Evolutionary conservation across 2,888 invertebrate species (phyloP).

Genomic region (Raillietiella orientalis): DNA sequence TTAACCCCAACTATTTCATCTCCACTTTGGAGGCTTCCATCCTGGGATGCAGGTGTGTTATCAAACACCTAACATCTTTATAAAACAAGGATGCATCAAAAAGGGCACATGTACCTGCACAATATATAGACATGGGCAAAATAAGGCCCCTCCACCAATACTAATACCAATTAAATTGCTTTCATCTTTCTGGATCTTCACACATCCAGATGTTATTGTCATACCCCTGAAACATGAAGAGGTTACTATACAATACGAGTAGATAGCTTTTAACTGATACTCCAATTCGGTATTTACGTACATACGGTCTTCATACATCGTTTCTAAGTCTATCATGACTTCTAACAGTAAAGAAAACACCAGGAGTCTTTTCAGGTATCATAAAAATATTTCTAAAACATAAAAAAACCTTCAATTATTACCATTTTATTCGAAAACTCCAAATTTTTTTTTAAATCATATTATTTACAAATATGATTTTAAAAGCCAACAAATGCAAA

Average conservation of each 20-base stretch:
- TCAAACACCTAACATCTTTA: constrained; percentile 59
- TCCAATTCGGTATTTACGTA: background rate
- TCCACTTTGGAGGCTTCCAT: constrained; percentile 79
- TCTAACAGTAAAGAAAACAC: no score
- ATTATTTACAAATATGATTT: no score
- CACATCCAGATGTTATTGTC: constrained; percentile 79
- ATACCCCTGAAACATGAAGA: constrained; percentile 40
- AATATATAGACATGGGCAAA: constrained; percentile 89
- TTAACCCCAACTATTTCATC: constrained; percentile 90
- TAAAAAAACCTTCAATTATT: no score
- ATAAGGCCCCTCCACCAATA: constrained; percentile 79
- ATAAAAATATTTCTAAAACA: no score
- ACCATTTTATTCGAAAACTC: no score
- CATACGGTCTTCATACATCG: no score
- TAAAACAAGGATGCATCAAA: background rate
- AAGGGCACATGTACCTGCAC: constrained; percentile 36
- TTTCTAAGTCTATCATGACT: no score
- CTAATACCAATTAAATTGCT: constrained; percentile 82
- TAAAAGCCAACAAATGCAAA: no score
- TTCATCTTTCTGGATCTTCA: constrained; percentile 60
- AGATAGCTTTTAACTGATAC: background rate
- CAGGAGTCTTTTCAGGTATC: no score
- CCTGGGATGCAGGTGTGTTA: constrained; percentile 72
- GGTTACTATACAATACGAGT: background rate
- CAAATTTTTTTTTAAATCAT: no score